Conservation (phyloP, 2,888 invertebrate species). For the Amblyjoppa proteus region DNA sequence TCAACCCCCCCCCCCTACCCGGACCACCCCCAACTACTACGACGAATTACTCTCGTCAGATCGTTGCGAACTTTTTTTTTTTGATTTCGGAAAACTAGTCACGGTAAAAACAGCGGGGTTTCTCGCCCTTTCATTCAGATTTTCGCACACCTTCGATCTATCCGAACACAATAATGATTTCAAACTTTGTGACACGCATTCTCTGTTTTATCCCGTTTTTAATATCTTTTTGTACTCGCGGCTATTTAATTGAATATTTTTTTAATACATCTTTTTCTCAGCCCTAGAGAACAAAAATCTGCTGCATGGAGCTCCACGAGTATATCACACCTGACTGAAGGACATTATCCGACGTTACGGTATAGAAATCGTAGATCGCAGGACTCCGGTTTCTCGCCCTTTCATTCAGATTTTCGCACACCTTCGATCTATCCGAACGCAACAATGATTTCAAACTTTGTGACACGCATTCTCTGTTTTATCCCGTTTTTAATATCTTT, state of each 20-base stretch:
- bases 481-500: no score
- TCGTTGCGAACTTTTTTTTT: conserved; percentile 35
- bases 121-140: conserved; percentile 49
- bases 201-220: background rate
- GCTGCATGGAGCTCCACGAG: background rate
- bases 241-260: no score
- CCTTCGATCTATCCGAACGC: conserved; percentile 46
- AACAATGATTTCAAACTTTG: conserved; percentile 5
- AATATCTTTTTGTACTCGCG: no score
- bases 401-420: conserved; percentile 47
- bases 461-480: background rate
- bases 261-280: no score
- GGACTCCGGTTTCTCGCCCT: conserved; percentile 34
- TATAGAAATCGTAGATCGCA: background rate
- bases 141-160: conserved; percentile 48
- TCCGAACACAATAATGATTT: conserved; percentile 29
- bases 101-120: conserved; percentile 28
- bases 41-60: conserved; percentile 55
- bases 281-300: background rate
- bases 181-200: background rate
- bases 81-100: conserved; percentile 25
- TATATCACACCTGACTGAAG: background rate
- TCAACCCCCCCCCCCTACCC: no score
- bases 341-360: background rate
- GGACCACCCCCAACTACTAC: conserved; percentile 6